These are phyloP conservation scores for Aporophyla lueneburgensis DNA, from an alignment of 2,888 invertebrate genomes.

Conservation along the genomic window DNA sequence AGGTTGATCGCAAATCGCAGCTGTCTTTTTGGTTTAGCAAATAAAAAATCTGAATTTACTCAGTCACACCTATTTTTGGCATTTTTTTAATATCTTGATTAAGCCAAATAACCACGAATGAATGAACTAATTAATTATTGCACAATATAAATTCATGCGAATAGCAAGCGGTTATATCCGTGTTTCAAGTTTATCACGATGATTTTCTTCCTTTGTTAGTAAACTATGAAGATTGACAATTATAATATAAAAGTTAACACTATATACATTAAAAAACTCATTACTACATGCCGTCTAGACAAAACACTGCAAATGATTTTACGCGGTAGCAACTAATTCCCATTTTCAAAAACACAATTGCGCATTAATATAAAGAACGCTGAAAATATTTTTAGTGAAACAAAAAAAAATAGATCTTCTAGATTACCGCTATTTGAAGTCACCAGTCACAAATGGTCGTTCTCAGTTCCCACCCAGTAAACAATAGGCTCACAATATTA, in stretches of 20 bases:
- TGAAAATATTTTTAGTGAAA: background rate
- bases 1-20: too few relatives aligned
- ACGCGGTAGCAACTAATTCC: background rate
- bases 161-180: background rate
- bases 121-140: constrained; percentile 3
- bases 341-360: background rate
- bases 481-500: background rate
- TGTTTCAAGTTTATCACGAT: background rate
- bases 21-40: too few relatives aligned
- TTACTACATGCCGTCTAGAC: background rate
- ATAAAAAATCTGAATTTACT: too few relatives aligned
- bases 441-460: background rate
- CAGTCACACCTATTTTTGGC: too few relatives aligned
- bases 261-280: background rate
- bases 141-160: background rate
- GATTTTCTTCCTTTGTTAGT: background rate
- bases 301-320: background rate
- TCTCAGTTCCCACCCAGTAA: background rate
- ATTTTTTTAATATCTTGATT: background rate
- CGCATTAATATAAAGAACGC: background rate
- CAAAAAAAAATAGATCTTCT: background rate
- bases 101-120: background rate
- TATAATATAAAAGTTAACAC: background rate
- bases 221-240: background rate
- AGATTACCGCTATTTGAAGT: background rate